These are phyloP conservation scores for Oryzias dopingdopingensis DNA, from an alignment of 2,797 vertebrate species.

Conservation along the genomic window DNA sequence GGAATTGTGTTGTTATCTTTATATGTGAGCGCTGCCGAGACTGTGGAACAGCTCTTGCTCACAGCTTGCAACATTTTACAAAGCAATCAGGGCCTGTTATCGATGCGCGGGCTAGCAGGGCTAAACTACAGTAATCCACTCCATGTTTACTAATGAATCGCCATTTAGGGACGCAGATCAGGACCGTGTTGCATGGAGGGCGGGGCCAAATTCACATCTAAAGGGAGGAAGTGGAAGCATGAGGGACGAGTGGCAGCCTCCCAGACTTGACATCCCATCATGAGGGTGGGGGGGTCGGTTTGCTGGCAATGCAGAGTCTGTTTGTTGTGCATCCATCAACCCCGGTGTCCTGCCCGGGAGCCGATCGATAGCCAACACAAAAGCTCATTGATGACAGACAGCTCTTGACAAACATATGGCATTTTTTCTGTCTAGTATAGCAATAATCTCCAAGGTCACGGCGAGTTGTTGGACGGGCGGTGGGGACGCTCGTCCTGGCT, in stretches of 20 bases:
- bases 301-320: constrained; percentile 74
- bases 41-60: constrained; percentile 43
- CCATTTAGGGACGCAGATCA: constrained; percentile 49
- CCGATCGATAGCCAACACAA: constrained; percentile 77
- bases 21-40: constrained; percentile 58
- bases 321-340: constrained; percentile 78
- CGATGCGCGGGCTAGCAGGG: constrained; percentile 41
- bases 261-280: constrained; percentile 62
- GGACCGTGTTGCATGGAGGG: constrained; percentile 15
- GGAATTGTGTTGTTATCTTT: constrained; percentile 71
- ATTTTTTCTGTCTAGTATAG: constrained; percentile 77
- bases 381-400: constrained; percentile 78
- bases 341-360: constrained; percentile 62
- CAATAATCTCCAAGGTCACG: constrained; percentile 79
- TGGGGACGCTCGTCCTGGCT: constrained; percentile 15
- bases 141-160: constrained; percentile 67
- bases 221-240: constrained; percentile 10
- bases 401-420: constrained; percentile 78
- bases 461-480: constrained; percentile 42
- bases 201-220: constrained; percentile 17
- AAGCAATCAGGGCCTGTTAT: constrained; percentile 66
- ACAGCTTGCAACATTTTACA: constrained; percentile 55
- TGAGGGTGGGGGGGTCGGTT: constrained; percentile 34
- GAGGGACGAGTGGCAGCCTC: constrained; percentile 24
- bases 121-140: constrained; percentile 69